A percentile compares a stretch with the other conserved stretches of the same genome.
These are phyloP conservation scores for Varanus komodoensis DNA, from an alignment of 2,113 vertebrate genomes.

Conservation along the genomic window DNA sequence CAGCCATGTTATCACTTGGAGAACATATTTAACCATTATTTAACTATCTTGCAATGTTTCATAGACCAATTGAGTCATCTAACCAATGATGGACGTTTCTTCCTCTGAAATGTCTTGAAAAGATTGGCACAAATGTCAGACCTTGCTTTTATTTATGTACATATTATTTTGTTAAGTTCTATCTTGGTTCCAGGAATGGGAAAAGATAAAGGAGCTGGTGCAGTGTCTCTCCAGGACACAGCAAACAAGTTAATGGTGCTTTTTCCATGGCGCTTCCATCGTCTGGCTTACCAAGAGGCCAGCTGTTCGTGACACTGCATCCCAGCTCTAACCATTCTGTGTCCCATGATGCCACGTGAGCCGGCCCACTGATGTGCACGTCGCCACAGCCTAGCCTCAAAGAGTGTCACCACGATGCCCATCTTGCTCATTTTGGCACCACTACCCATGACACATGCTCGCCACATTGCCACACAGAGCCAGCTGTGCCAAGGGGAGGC, in stretches of 20 bases:
- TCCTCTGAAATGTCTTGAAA: neutral
- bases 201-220: conserved; percentile 7
- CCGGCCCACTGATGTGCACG: neutral
- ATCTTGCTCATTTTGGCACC: conserved; percentile 24
- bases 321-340: neutral
- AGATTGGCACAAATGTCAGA: neutral
- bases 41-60: neutral
- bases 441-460: neutral
- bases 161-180: neutral
- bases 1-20: neutral
- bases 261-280: neutral
- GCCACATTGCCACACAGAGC: conserved; percentile 32
- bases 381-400: conserved; percentile 6
- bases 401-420: neutral
- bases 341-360: neutral
- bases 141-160: neutral
- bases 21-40: neutral
- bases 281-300: neutral
- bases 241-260: too few species aligned
- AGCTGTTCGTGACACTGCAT: neutral
- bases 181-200: neutral
- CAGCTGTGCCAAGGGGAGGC: conserved; percentile 41
- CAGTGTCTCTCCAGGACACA: neutral
- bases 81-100: neutral
- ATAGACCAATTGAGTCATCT: neutral